Evolutionary conservation across 2,797 vertebrate genomes (phyloP), one percentile per base, ranked within the genome.

Genomic region (Neosilurus mollespiculum): DNA sequence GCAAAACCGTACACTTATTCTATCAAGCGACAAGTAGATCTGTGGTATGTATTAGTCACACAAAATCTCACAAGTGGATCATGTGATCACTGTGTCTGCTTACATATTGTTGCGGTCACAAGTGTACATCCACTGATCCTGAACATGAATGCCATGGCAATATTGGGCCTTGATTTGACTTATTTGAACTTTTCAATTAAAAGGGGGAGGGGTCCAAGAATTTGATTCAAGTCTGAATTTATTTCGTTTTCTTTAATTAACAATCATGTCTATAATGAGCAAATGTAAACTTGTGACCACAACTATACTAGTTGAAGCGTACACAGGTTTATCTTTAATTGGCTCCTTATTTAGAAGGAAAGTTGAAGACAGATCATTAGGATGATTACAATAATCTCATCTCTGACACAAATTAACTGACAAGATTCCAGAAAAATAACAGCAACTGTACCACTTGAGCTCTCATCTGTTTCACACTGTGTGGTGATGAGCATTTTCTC

Each of bases 401-500:
- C 73, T n/a, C 10, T 0, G 26, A 73, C 5, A 58, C 53, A 53
- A 72, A 72, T 26, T 49, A 34, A 34, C 53, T 75, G 53, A 75
- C 16, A 75, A 11, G 26, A 51, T 51, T 16, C 2, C 4, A 75
- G 71, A 37, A 75, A 8, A 59, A 22, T 0, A 61, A 15, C 30
- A 37, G 56, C 56, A 43, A n/a, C 20, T 22, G 10, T n/a, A 37
- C 5, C 18, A 59, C 73, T 12, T 54, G 49, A 73, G 53, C 24
- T 62, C 49, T 69, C 20, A 76, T 79, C 49, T 77, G 59, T 69
- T 49, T 81, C 67, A 71, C 16, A 56, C 79, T 76, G 76, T 37
- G 14, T 54, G 61, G 4, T 82, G 71, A 82, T 84, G 59, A 82
- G 76, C 12, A 78, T 59, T 70, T 65, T 69, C 56, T 65, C 59